Conservation (phyloP, 2,888 invertebrate species). For the Beris chalybata region DNA sequence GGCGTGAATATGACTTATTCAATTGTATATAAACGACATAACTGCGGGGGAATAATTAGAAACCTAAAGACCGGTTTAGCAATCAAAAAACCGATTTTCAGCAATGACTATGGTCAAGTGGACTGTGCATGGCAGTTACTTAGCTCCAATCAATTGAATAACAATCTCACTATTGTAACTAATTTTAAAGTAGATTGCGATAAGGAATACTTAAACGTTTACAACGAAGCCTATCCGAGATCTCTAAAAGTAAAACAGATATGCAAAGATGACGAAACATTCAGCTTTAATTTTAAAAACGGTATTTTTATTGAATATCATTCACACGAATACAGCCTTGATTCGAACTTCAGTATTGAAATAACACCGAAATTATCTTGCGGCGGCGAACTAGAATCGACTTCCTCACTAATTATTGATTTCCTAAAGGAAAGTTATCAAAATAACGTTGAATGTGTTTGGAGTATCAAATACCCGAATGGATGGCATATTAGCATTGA, state of each 20-base stretch:
- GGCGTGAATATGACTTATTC: conserved; percentile 17
- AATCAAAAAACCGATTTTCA: conserved; percentile 51
- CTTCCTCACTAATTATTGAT: neutral
- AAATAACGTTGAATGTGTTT: conserved; percentile 76
- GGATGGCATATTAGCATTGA: conserved; percentile 68
- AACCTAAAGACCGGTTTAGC: conserved; percentile 47
- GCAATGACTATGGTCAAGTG: conserved; percentile 49
- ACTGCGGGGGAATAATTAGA: conserved; percentile 69
- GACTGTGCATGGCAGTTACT: conserved; percentile 75
- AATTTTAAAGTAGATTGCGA: conserved; percentile 62
- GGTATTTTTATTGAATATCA: conserved; percentile 69
- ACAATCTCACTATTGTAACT: conserved; percentile 49
- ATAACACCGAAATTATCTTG: conserved; percentile 52
- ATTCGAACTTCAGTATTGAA: conserved; percentile 39
- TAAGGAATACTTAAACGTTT: conserved; percentile 59
- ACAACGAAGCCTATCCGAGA: conserved; percentile 50
- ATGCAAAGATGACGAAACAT: conserved; percentile 43
- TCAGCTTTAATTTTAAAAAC: conserved; percentile 44
- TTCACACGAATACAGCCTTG: conserved; percentile 51
- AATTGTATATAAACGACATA: conserved; percentile 63
- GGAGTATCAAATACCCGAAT: conserved; percentile 66
- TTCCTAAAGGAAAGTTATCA: conserved; percentile 58
- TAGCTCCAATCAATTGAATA: neutral
- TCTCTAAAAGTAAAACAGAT: neutral
- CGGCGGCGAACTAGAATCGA: conserved; percentile 59